Conservation (phyloP, 1,140 invertebrate species). For the Bombus difficillimus region DNA sequence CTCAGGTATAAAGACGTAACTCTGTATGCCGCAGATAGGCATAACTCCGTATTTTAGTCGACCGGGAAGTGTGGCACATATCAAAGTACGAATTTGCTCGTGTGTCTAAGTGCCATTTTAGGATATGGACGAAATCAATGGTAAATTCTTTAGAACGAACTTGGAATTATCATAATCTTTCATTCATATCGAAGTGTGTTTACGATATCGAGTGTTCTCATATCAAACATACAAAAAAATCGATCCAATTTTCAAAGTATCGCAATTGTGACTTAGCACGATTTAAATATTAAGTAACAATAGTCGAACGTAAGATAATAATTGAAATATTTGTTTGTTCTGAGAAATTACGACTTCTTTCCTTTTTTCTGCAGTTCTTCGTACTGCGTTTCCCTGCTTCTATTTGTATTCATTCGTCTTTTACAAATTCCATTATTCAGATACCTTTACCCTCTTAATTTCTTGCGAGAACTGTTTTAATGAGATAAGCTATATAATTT, state of each 20-base stretch:
- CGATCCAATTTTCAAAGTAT: background rate
- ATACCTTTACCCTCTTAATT: background rate
- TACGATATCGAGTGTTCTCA: background rate
- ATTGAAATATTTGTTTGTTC: background rate
- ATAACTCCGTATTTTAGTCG: constrained; percentile 13
- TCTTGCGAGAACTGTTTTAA: background rate
- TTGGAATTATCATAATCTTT: background rate
- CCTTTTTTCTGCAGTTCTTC: background rate
- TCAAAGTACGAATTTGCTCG: constrained; percentile 6
- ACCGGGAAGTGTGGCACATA: constrained; percentile 1
- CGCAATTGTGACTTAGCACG: too few species aligned
- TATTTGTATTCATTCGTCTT: background rate
- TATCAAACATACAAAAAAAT: too few species aligned
- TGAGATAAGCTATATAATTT: background rate
- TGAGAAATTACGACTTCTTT: background rate
- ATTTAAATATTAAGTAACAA: background rate
- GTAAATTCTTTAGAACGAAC: background rate
- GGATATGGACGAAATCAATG: constrained; percentile 30
- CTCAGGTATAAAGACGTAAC: constrained; percentile 41
- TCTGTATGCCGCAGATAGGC: constrained; percentile 10
- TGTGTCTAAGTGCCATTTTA: background rate
- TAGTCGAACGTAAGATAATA: background rate
- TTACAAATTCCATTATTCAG: background rate
- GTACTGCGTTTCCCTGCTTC: background rate
- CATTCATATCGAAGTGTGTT: background rate